Evolutionary conservation across 2,797 vertebrate species (phyloP).

Genomic region (Tragelaphus eurycerus): DNA sequence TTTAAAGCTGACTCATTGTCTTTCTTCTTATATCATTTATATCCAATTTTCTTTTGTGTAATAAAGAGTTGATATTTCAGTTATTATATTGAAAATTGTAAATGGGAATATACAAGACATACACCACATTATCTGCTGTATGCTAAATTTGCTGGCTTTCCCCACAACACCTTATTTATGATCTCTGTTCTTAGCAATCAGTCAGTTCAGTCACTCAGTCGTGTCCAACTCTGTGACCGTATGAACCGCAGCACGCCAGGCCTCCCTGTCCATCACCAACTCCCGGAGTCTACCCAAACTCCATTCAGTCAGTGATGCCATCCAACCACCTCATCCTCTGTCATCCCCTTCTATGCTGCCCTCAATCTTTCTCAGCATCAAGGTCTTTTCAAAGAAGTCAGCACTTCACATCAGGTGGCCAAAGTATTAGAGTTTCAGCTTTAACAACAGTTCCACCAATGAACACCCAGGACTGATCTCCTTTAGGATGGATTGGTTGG

Average conservation of each 20-base stretch:
- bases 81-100: background rate
- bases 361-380: background rate
- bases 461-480: background rate
- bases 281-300: background rate
- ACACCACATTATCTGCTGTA: background rate
- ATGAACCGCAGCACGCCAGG: rapidly evolving
- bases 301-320: background rate
- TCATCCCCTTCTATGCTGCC: background rate
- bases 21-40: background rate
- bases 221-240: rapidly evolving
- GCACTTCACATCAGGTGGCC: background rate
- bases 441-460: background rate
- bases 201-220: background rate
- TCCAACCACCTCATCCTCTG: background rate
- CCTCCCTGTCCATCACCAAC: background rate
- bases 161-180: background rate
- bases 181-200: background rate
- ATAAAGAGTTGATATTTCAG: background rate
- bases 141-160: background rate
- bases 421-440: background rate
- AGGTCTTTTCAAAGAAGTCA: background rate
- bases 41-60: background rate
- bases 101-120: background rate
- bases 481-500: background rate
- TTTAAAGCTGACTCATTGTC: background rate